Percentiles rank a stretch among this genome's conserved stretches.
These are phyloP conservation scores for Ernsta delagoae DNA, from an alignment of 2,888 invertebrate species.

Conservation along the genomic window DNA sequence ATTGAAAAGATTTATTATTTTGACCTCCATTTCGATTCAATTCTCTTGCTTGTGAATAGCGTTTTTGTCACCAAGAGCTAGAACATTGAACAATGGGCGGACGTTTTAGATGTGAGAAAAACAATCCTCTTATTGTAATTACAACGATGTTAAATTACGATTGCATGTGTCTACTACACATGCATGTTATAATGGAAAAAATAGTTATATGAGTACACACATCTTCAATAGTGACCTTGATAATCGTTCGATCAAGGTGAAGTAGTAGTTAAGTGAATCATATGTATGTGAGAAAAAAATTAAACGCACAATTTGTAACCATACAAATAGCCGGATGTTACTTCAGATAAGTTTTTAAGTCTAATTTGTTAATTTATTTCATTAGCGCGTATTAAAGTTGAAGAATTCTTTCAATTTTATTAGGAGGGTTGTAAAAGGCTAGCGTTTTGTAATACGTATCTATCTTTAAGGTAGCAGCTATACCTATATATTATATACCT, in stretches of 20 bases:
- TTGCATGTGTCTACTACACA: constrained; percentile 42
- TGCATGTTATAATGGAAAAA: constrained; percentile 32
- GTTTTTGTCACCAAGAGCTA: constrained; percentile 44
- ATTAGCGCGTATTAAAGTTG: constrained; percentile 1
- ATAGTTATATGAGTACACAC: constrained; percentile 34
- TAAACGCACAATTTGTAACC: constrained; percentile 50
- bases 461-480: background rate
- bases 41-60: constrained; percentile 41
- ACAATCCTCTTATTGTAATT: constrained; percentile 51
- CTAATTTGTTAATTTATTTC: constrained; percentile 17
- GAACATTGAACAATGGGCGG: constrained; percentile 74
- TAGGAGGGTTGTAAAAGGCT: background rate
- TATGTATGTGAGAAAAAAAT: constrained; percentile 51
- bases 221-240: constrained; percentile 52
- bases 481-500: no score
- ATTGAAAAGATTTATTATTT: constrained; percentile 36
- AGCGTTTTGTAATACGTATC: background rate
- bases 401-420: background rate
- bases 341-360: constrained; percentile 10
- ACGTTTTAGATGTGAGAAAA: constrained; percentile 68
- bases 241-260: constrained; percentile 56
- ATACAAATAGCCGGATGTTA: constrained; percentile 30
- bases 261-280: constrained; percentile 57
- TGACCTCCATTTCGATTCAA: constrained; percentile 36
- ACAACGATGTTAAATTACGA: constrained; percentile 48